These are phyloP conservation scores for Tethya wilhelma DNA, from an alignment of 37 sponge, comb jelly and placozoan genomes.

Conservation along the genomic window DNA sequence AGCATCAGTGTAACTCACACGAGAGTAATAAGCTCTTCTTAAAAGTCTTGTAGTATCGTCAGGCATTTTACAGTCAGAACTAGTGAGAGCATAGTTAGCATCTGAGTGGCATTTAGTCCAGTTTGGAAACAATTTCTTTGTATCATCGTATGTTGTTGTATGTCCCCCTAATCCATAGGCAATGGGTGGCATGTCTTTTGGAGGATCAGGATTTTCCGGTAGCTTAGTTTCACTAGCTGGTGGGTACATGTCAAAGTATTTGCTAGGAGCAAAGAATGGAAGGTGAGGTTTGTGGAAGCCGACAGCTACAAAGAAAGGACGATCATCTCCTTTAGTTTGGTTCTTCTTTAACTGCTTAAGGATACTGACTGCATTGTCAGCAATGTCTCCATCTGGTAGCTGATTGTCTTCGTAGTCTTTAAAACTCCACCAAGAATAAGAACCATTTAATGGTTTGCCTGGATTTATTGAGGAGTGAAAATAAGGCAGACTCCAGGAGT, in stretches of 20 bases:
- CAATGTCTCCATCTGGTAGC: conserved; percentile 52
- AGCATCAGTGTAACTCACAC: conserved; percentile 42
- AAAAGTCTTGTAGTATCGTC: background rate
- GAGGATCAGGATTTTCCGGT: conserved; percentile 38
- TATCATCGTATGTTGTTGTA: too few species aligned
- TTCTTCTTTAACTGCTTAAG: conserved; percentile 21
- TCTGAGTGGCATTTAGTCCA: too few species aligned
- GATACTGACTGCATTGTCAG: conserved; percentile 32
- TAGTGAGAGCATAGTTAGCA: too few species aligned
- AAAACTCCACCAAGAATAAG: conserved; percentile 40
- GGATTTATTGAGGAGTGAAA: conserved; percentile 8
- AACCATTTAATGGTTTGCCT: background rate
- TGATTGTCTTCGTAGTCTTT: conserved; percentile 6
- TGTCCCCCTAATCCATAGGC: conserved; percentile 19
- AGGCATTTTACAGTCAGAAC: conserved; percentile 9
- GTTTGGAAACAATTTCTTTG: too few species aligned
- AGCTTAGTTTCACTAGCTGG: conserved; percentile 17
- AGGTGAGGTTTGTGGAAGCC: conserved; percentile 54
- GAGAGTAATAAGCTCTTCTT: conserved; percentile 49
- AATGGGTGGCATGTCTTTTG: conserved; percentile 31
- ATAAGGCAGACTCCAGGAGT: conserved; percentile 58
- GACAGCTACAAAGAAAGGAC: conserved; percentile 46
- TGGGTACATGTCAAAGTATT: conserved; percentile 43
- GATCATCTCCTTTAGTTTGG: conserved; percentile 24
- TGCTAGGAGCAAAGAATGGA: conserved; percentile 28